Evolutionary conservation across 1,140 invertebrate genomes (phyloP), one percentile per base, ranked within the genome.

Genomic region (Hesperophylax magnus): DNA sequence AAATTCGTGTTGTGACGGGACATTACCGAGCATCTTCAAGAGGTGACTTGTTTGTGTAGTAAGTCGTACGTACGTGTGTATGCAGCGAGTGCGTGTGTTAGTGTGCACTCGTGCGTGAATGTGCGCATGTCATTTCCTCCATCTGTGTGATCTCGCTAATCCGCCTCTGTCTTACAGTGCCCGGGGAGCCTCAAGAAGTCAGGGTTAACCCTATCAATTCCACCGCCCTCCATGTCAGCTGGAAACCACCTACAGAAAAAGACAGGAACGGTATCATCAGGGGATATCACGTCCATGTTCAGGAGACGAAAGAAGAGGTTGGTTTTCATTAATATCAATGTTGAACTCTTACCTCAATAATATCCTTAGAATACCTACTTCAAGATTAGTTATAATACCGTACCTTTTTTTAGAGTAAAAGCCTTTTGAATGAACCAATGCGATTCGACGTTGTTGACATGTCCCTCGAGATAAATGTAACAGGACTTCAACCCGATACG

Each of bases 211-310:
- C 95, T 6, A 92, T 98, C 86, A 99, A 99, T 91, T 99, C 97
- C 0, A 98, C 97, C 1, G 94, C 97, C 6, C 95, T 99, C 84
- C 93, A 94, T 85, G 97, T 99, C 9, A 92, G 94, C 65, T 99
- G 98, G 98, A 94, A 96, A 86, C 95, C 96, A 1, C 98, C 98
- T 0, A 91, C 92, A 72, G 93, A 95, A 80, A 96, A 97, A 86
- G 97, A 98, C 84, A 94, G 96, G 79, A 98, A 99, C 88, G 98
- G 98, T n/a, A 94, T 99, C 71, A 98, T 99, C 84, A 93, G 97
- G 47, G 98, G 97, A 3, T 99, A 99, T 89, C 97, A 98, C 86
- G 96, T 99, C 71, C 96, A 98, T 87, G 95, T 98, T 2, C 97
- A 98, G 88, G 98, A 98, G 92, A 92, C 96, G 11, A 93, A 94